phyloP scores from a whole-genome alignment of 2,888 invertebrate genomes.

The Morpho deidamia region DNA sequence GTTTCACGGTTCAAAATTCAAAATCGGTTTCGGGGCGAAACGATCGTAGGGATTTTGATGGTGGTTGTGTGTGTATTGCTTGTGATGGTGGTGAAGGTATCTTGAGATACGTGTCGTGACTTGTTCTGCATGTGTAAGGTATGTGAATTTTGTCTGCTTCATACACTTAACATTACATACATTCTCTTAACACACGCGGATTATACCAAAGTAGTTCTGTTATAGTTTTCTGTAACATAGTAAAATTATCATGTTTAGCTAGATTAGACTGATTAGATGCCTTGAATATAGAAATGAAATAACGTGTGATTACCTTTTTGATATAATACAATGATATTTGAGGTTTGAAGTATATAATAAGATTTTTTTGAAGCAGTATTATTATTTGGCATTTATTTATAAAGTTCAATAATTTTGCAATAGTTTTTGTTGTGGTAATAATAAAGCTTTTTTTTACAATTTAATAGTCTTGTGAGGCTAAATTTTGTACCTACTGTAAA shows the following conservation, averaged over 20 bases:
- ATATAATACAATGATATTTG: neutral
- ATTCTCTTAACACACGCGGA: too few species aligned
- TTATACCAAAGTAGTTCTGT: too few species aligned
- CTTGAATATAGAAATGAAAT: slow-evolving; percentile 47
- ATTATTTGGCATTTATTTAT: slow-evolving; percentile 56
- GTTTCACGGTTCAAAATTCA: too few species aligned
- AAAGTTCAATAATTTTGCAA: neutral
- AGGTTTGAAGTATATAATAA: neutral
- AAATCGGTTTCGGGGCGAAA: too few species aligned
- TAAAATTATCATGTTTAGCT: neutral
- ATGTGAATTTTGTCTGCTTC: too few species aligned
- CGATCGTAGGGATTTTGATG: too few species aligned
- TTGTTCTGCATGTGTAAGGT: too few species aligned
- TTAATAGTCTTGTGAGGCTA: slow-evolving; percentile 20
- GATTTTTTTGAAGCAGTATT: slow-evolving; percentile 44
- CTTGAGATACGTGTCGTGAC: too few species aligned
- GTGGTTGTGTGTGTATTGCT: too few species aligned
- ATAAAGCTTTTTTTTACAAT: neutral
- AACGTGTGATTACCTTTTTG: slow-evolving; percentile 24
- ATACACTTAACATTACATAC: too few species aligned
- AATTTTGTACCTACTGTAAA: neutral
- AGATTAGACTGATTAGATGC: slow-evolving; percentile 56
- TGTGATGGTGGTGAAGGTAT: too few species aligned
- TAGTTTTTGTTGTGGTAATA: slow-evolving; percentile 1
- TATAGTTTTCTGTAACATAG: too few species aligned